These are phyloP conservation scores for Leptosomus discolor DNA, from an alignment of 2,113 vertebrate species.

Conservation along the genomic window DNA sequence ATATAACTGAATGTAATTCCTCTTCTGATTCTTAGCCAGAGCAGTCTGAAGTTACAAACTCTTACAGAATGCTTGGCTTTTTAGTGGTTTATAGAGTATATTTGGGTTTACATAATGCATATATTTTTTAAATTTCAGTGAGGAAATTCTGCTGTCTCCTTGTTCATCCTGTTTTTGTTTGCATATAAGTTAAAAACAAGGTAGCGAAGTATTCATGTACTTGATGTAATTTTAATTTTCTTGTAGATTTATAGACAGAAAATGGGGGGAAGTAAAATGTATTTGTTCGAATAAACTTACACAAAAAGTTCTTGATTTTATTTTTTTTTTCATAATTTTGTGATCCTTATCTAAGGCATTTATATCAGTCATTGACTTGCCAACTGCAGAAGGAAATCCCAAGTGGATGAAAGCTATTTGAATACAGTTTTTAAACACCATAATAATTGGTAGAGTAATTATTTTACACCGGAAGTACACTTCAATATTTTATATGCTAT, in stretches of 20 bases:
- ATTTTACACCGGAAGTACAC: conserved; percentile 17
- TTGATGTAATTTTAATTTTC: not conserved
- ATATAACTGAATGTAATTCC: not conserved
- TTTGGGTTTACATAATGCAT: not conserved
- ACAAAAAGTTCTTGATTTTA: not conserved
- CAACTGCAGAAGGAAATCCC: not conserved
- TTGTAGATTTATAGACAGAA: not conserved
- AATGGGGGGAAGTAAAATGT: not conserved
- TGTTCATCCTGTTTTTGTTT: not conserved
- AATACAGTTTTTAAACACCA: conserved; percentile 31
- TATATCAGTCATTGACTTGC: not conserved
- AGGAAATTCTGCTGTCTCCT: not conserved
- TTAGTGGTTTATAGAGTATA: not conserved
- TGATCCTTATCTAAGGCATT: not conserved
- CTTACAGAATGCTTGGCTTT: not conserved
- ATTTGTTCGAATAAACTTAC: not conserved
- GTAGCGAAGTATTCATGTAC: not conserved
- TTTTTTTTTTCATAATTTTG: not conserved
- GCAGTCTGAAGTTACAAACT: not conserved
- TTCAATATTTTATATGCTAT: conserved; percentile 34
- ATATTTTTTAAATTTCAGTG: not conserved
- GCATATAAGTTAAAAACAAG: not conserved
- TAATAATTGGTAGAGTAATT: conserved; percentile 40
- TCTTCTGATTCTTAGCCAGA: not conserved
- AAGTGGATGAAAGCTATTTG: conserved; percentile 1